Percentiles rank a stretch among this genome's conserved stretches.
These are phyloP conservation scores for Slavum lentiscoides DNA, from an alignment of 2,888 invertebrate species.

Conservation along the genomic window DNA sequence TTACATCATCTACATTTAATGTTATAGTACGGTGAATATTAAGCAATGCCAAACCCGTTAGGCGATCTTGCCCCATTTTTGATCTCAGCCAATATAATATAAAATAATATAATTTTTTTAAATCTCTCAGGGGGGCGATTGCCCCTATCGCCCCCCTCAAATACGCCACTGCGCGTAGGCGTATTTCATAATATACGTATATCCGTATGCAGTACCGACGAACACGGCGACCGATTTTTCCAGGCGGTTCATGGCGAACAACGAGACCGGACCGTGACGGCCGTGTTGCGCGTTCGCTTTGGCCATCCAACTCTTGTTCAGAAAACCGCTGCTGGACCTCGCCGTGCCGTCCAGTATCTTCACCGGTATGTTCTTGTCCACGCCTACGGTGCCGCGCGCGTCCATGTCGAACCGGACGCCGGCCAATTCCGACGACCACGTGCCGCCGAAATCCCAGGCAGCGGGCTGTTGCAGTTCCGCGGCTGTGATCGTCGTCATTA, in stretches of 20 bases:
- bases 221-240: slow-evolving; percentile 20
- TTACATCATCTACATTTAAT: too few species aligned
- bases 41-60: too few species aligned
- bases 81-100: too few species aligned
- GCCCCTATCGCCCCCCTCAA: too few species aligned
- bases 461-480: neutral
- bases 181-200: too few species aligned
- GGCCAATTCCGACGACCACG: slow-evolving; percentile 31
- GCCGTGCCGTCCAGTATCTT: slow-evolving; percentile 1
- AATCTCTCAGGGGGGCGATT: too few species aligned
- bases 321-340: slow-evolving; percentile 1
- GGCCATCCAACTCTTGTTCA: slow-evolving; percentile 35
- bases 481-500: neutral
- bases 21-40: too few species aligned
- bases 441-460: slow-evolving; percentile 30
- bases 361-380: slow-evolving; percentile 28
- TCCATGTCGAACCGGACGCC: slow-evolving; percentile 39
- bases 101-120: too few species aligned
- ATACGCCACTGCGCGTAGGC: too few species aligned
- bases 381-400: slow-evolving; percentile 6
- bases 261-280: slow-evolving; percentile 5
- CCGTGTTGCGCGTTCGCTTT: slow-evolving; percentile 15
- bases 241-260: slow-evolving; percentile 14
- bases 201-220: too few species aligned
- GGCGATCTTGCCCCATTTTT: too few species aligned